phyloP scores from a whole-genome alignment of 1,140 invertebrate species.

The Drosophila lacertosa region DNA sequence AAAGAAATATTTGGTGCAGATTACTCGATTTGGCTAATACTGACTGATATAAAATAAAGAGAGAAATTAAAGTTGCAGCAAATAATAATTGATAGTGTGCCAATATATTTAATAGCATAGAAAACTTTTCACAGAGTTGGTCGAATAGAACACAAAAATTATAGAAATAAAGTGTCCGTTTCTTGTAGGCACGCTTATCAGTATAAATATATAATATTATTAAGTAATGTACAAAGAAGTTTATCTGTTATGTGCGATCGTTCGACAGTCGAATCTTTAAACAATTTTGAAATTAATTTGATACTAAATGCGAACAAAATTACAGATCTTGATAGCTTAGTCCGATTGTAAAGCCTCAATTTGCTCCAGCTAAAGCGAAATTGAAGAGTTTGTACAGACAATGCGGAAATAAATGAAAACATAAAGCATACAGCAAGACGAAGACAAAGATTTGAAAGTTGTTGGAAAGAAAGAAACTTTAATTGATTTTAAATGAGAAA shows the following conservation, averaged over 20 bases:
- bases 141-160: too few relatives aligned
- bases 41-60: too few relatives aligned
- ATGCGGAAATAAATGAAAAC: conserved; percentile 35
- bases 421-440: conserved; percentile 9
- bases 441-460: conserved; percentile 18
- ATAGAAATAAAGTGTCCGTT: too few relatives aligned
- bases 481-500: conserved; percentile 64
- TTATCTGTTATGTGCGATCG: background rate
- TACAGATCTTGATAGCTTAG: conserved; percentile 9
- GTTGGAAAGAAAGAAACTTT: conserved; percentile 44
- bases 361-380: conserved; percentile 20
- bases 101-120: too few relatives aligned
- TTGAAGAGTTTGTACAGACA: conserved; percentile 19
- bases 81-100: too few relatives aligned
- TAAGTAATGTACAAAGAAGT: background rate
- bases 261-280: too few relatives aligned
- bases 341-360: conserved; percentile 1
- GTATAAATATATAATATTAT: background rate
- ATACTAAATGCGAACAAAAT: conserved; percentile 29
- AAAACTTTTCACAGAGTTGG: too few relatives aligned
- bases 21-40: too few relatives aligned
- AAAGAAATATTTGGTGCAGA: too few relatives aligned
- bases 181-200: too few relatives aligned
- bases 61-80: too few relatives aligned
- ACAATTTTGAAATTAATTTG: too few relatives aligned